Evolutionary conservation across 2,113 vertebrate genomes (phyloP), one percentile per base, ranked within the genome.

Genomic region (Elgaria multicarinata): DNA sequence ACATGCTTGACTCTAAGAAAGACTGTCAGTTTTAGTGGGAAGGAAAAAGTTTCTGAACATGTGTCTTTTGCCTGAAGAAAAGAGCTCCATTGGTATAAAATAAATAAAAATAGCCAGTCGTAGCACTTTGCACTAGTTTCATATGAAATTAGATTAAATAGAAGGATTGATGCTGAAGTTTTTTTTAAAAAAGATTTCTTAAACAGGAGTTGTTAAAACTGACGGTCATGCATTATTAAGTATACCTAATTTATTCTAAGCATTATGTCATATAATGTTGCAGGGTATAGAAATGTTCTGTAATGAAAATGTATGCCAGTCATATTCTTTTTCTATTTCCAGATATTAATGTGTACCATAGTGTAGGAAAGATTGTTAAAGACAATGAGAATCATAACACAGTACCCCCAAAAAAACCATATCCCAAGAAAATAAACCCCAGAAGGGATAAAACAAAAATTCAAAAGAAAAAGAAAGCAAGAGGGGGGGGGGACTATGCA

Each of bases 211-310:
- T 85, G 90, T 89, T 8, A 91, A 86, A 79, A 79, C 78, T 87
- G 71, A 90, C 89, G 69, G 42, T 85, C 94, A 87, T 91, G 93
- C 92, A 85, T 71, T 90, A 83, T 90, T 92, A 91, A 87, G 89
- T 10, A 74, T 81, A 55, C 87, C 85, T 92, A 62, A 62, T 92
- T 92, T 92, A 44, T 93, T 91, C 91, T 92, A 86, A 95, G 91
- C 71, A 87, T 72, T 83, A 86, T 94, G 86, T 91, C 91, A 66
- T 82, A 22, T 62, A 20, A 62, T 62, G 58, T 18, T 20, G 46
- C 46, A 50, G 58, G 16, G 22, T 62, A 12, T 22, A 62, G 20
- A 62, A 62, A 62, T 10, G 22, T 62, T 20, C 58, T 20, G 12
- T 62, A 62, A 62, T 62, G 58, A 62, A 62, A 62, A 62, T 53